Conservation (phyloP, 2,113 vertebrate genomes). For the Pogona vitticeps region DNA sequence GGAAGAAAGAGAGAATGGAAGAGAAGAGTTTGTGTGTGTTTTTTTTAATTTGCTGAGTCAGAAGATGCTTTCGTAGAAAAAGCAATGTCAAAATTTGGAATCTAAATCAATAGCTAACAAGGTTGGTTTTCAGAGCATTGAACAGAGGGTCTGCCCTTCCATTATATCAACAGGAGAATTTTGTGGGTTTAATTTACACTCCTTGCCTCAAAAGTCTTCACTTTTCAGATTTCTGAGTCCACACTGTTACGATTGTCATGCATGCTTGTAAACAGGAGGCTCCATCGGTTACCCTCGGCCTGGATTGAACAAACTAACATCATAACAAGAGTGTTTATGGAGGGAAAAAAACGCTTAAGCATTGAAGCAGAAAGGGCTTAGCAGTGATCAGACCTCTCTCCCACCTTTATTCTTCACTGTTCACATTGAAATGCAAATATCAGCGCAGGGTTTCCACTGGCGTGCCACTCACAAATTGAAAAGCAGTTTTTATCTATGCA, state of each 20-base stretch:
- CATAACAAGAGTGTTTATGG: constrained; percentile 96
- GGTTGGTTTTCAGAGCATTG: not conserved
- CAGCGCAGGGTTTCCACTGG: constrained; percentile 97
- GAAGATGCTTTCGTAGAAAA: accelerated
- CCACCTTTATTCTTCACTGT: constrained; percentile 98
- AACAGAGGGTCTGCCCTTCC: accelerated
- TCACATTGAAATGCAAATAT: constrained; percentile 99
- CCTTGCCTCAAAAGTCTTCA: not conserved
- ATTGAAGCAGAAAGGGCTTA: constrained; percentile 98
- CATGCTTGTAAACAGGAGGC: constrained; percentile 86
- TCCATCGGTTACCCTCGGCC: constrained; percentile 79
- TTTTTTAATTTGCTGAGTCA: not conserved
- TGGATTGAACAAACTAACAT: constrained; percentile 89
- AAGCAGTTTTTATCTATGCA: constrained; percentile 99
- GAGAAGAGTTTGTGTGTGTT: not conserved
- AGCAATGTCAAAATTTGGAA: constrained; percentile 1
- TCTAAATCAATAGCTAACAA: accelerated
- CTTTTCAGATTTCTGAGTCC: constrained; percentile 65
- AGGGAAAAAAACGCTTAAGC: constrained; percentile 87
- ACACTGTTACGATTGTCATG: constrained; percentile 75
- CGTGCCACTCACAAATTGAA: constrained; percentile 99
- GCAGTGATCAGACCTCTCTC: constrained; percentile 98
- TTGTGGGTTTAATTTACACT: constrained; percentile 29
- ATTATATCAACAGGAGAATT: not conserved
- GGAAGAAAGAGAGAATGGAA: not conserved